Percentiles rank a stretch among this genome's conserved stretches.
Conservation (phyloP, 35 echinoderm and acorn worm species). For the Diadema setosum region DNA sequence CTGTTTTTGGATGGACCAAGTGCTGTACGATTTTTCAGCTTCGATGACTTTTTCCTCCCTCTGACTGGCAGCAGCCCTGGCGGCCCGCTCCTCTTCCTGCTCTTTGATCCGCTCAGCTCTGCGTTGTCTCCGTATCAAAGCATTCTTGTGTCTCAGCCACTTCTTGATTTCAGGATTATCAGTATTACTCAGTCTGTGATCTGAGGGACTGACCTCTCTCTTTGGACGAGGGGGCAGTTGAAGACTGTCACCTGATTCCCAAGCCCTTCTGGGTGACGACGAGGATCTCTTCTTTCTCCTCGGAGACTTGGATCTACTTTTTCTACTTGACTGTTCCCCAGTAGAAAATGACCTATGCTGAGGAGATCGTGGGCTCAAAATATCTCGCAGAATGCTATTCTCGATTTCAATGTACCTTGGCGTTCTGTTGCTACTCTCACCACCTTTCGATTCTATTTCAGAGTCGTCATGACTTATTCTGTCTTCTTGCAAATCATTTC, state of each 20-base stretch:
- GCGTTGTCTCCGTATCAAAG: constrained; percentile 20
- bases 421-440: neutral
- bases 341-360: neutral
- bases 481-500: neutral
- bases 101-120: constrained; percentile 23
- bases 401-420: neutral
- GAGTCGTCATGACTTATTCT: too few relatives aligned
- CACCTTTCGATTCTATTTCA: too few relatives aligned
- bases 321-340: neutral
- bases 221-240: neutral
- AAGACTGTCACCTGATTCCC: neutral
- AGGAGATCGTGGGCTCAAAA: neutral
- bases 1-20: constrained; percentile 22
- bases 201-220: constrained; percentile 5
- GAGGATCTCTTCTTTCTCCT: neutral
- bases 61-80: neutral
- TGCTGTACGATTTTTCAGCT: neutral
- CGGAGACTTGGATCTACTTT: neutral
- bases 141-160: constrained; percentile 45
- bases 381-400: neutral
- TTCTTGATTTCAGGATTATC: constrained; percentile 37
- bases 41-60: neutral
- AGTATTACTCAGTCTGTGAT: constrained; percentile 21
- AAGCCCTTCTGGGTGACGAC: neutral
- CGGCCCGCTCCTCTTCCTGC: neutral